Percentiles rank a stretch among this genome's conserved stretches.
These are phyloP conservation scores for Rhizomys pruinosus DNA, from an alignment of 2,113 vertebrate genomes.

Conservation along the genomic window DNA sequence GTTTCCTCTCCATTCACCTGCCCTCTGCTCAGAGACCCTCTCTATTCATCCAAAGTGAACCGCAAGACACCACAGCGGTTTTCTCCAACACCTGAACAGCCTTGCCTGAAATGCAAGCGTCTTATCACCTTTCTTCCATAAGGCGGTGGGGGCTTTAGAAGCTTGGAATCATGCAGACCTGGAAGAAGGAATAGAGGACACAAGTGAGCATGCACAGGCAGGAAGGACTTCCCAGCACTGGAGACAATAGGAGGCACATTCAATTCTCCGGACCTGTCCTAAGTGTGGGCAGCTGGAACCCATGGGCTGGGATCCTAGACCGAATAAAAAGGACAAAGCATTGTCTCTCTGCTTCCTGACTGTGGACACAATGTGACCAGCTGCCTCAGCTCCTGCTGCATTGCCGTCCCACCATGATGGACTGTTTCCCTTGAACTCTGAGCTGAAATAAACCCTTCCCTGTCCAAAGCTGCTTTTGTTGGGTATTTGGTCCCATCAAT, in stretches of 20 bases:
- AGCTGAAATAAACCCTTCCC: too few species aligned
- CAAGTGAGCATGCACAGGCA: not conserved
- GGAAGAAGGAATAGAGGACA: not conserved
- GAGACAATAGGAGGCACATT: not conserved
- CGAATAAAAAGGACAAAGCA: too few species aligned
- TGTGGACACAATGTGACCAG: too few species aligned
- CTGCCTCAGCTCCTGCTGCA: too few species aligned
- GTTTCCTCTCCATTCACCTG: not conserved
- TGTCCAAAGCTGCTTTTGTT: too few species aligned
- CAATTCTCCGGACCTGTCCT: not conserved
- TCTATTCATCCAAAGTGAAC: not conserved
- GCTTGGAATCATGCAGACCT: slow-evolving; percentile 4
- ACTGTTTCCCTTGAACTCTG: not conserved
- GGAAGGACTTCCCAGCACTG: not conserved
- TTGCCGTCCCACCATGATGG: too few species aligned
- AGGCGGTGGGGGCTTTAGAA: not conserved
- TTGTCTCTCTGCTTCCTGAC: too few species aligned
- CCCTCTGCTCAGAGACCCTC: not conserved
- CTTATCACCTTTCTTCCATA: slow-evolving; percentile 1
- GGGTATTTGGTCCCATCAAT: too few species aligned
- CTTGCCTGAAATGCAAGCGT: too few species aligned
- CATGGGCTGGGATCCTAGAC: too few species aligned
- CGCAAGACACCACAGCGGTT: not conserved
- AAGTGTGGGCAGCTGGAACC: too few species aligned
- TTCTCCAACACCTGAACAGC: too few species aligned